A percentile compares a stretch with the other conserved stretches of the same genome.
Conservation (phyloP, 2,113 vertebrate species). For the Paradoxurus hermaphroditus region DNA sequence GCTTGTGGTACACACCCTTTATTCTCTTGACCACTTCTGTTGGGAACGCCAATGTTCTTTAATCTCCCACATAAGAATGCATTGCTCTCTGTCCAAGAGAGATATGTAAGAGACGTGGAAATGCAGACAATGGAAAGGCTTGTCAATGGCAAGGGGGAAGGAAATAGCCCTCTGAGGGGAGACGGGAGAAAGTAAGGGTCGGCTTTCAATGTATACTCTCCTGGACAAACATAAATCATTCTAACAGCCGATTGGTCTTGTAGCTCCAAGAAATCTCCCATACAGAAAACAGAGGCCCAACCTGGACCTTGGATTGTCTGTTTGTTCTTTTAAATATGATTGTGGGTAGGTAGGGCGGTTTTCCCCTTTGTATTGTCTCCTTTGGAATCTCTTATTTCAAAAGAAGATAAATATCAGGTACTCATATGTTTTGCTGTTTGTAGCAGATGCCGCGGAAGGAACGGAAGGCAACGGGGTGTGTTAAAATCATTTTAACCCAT, state of each 20-base stretch:
- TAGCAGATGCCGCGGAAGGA: slow-evolving; percentile 7
- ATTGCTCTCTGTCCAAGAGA: slow-evolving; percentile 12
- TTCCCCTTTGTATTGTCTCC: not conserved
- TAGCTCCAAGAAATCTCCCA: not conserved
- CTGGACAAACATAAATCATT: not conserved
- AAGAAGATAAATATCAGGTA: slow-evolving; percentile 46
- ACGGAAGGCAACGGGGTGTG: not conserved
- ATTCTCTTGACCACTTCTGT: not conserved
- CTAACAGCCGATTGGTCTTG: not conserved
- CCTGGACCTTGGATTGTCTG: not conserved
- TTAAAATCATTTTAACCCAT: slow-evolving; percentile 39
- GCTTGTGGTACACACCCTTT: accelerated
- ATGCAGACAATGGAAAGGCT: not conserved
- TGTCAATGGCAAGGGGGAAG: not conserved
- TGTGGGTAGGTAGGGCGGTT: not conserved
- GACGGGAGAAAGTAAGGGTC: not conserved
- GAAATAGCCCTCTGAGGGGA: not conserved
- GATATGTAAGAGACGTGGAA: not conserved
- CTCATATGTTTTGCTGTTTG: not conserved
- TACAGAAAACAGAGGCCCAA: not conserved
- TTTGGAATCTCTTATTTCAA: not conserved
- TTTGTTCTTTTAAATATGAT: not conserved
- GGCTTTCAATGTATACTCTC: not conserved
- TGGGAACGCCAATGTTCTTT: not conserved
- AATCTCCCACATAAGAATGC: slow-evolving; percentile 38